Conservation (phyloP, 1,140 invertebrate genomes). For the Drosophila rhopaloa region DNA sequence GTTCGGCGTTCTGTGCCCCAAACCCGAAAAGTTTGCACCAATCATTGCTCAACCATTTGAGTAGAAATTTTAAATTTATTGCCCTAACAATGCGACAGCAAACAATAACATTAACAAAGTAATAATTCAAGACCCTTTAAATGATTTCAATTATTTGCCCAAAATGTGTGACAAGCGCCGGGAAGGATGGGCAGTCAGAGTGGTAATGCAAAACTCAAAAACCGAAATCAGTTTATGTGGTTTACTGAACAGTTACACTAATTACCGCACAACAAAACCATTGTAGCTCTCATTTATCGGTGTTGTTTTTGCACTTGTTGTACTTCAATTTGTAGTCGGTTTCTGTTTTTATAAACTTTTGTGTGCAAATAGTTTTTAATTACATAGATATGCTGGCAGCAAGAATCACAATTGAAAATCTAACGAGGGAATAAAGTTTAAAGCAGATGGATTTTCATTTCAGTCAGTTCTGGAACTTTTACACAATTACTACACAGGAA, state of each 20-base stretch:
- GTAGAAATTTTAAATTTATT: constrained; percentile 69
- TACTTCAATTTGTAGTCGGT: constrained; percentile 27
- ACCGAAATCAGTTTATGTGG: constrained; percentile 76
- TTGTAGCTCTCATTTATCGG: constrained; percentile 30
- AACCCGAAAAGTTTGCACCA: constrained; percentile 48
- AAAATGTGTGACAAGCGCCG: constrained; percentile 29
- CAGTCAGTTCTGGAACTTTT: neutral
- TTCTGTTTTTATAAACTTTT: constrained; percentile 64
- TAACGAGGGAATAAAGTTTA: constrained; percentile 43
- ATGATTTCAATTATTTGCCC: constrained; percentile 48
- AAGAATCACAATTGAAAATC: constrained; percentile 29
- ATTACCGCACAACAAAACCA: constrained; percentile 65
- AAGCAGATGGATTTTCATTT: neutral
- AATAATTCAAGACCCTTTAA: constrained; percentile 39
- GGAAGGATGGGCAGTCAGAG: neutral
- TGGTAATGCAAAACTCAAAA: constrained; percentile 27
- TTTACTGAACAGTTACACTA: constrained; percentile 63
- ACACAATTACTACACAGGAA: too few relatives aligned
- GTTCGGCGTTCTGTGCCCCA: neutral
- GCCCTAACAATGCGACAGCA: constrained; percentile 37
- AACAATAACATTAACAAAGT: constrained; percentile 54
- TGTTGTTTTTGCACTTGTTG: constrained; percentile 24
- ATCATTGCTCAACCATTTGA: constrained; percentile 73
- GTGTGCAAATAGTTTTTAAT: constrained; percentile 76
- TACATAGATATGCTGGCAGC: constrained; percentile 52